Evolutionary conservation across 2,888 invertebrate species (phyloP).

Genomic region (Atherix ibis): DNA sequence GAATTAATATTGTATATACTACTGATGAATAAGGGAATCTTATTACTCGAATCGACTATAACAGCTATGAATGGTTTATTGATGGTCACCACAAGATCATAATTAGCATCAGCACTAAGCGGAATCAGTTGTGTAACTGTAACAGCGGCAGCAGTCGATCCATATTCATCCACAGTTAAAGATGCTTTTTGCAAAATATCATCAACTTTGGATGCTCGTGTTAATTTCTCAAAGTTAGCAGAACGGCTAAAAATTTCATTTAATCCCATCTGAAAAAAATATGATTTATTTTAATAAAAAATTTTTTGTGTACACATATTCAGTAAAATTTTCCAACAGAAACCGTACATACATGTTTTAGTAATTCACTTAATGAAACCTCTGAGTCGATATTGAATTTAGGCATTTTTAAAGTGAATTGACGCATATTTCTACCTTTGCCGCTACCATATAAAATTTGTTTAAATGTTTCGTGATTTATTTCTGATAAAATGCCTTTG

Average conservation of each 20-base stretch:
- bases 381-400: slow-evolving; percentile 14
- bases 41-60: slow-evolving; percentile 34
- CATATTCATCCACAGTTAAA: slow-evolving; percentile 38
- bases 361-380: slow-evolving; percentile 12
- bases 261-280: no score
- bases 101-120: slow-evolving; percentile 27
- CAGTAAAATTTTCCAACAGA: no score
- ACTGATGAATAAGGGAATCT: slow-evolving; percentile 36
- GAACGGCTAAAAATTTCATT: no score
- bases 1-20: no score
- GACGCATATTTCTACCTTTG: no score
- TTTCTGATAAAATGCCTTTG: slow-evolving; percentile 18
- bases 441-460: no score
- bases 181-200: slow-evolving; percentile 36
- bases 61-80: slow-evolving; percentile 37
- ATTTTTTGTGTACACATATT: no score
- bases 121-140: slow-evolving; percentile 35
- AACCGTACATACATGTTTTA: no score
- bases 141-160: slow-evolving; percentile 36
- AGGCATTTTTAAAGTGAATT: slow-evolving; percentile 15
- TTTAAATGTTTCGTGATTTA: slow-evolving; percentile 22
- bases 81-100: slow-evolving; percentile 27
- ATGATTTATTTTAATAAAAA: no score
- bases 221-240: no score
- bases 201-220: slow-evolving; percentile 21